Evolutionary conservation across 2,113 vertebrate species (phyloP), one percentile per base, ranked within the genome.

Genomic region (Pygoscelis adeliae): DNA sequence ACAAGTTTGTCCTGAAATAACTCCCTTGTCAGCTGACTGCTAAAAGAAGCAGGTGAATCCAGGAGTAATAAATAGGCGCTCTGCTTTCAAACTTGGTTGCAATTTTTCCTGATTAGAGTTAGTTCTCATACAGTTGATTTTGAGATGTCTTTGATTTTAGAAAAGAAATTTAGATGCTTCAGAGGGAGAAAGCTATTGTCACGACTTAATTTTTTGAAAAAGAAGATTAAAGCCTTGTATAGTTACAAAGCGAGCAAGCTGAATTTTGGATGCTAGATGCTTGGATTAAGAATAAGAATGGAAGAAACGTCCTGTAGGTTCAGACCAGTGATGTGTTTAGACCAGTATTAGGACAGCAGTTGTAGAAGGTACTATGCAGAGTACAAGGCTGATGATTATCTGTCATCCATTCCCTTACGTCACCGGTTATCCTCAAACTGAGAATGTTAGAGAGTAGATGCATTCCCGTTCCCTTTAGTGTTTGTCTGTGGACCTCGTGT

Each of bases 161-260:
- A 63, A 55, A 86, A 38, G 3, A 34, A n/a, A 17, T 38, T 4
- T 2, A 25, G 21, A 8, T 40, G n/a, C 52, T 92, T 85, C 30
- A 15, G 15, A 30, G 6, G 6, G 36, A 16, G 44, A 50, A 44
- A 36, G 26, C 67, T 71, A 6, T 29, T 38, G 1, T 79, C 15
- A 5, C 0, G 4, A 1, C 0, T 7, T 62, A 21, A 3, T 23
- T 72, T 85, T 83, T 70, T 42, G 34, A n/a, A n/a, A 25, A 56
- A 32, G 25, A 67, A 12, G 26, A 30, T 69, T 47, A 26, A 70
- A 58, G 16, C 17, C 50, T 30, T 89, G 4, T 85, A 6, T 44
- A 22, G 10, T 40, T 71, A 30, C 6, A 26, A 11, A 70, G 34
- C 22, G n/a, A 44, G 16, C 27, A n/a, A 63, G 14, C 26, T 66